Percentiles rank a stretch among this genome's conserved stretches.
Conservation (phyloP, 2,113 vertebrate species). For the Osmerus mordax region DNA sequence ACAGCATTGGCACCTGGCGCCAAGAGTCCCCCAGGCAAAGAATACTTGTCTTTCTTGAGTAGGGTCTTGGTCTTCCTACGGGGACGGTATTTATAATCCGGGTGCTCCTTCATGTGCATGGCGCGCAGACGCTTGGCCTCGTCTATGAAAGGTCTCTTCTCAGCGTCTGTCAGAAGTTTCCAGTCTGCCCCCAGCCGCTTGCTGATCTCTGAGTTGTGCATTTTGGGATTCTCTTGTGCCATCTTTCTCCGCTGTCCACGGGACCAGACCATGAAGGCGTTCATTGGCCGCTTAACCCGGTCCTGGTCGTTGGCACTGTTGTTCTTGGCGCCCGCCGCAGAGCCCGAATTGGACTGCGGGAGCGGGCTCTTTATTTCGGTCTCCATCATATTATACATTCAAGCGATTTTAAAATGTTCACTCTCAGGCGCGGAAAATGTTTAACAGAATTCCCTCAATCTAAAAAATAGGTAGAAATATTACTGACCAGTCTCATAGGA, state of each 20-base stretch:
- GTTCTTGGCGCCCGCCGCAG: constrained; percentile 67
- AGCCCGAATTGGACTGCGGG: constrained; percentile 78
- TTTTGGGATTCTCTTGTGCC: constrained; percentile 98
- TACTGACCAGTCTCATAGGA: constrained; percentile 50
- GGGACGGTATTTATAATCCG: constrained; percentile 99
- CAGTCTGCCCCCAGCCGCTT: constrained; percentile 96
- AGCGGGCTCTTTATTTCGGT: constrained; percentile 86
- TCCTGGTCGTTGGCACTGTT: constrained; percentile 82
- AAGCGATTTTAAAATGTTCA: constrained; percentile 47
- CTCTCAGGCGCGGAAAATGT: constrained; percentile 40
- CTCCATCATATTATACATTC: constrained; percentile 97
- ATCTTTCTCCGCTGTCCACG: constrained; percentile 94
- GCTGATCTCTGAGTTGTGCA: constrained; percentile 99
- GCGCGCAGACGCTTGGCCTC: constrained; percentile 95
- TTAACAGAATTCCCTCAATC: constrained; percentile 30
- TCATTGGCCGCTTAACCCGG: constrained; percentile 96
- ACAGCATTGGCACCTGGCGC: constrained; percentile 80
- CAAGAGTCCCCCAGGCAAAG: constrained; percentile 86
- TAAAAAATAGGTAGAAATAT: constrained; percentile 49
- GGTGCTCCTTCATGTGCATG: constrained; percentile 99
- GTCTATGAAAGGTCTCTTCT: constrained; percentile 97
- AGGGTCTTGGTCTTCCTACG: constrained; percentile 98
- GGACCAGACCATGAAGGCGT: constrained; percentile 99
- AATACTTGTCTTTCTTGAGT: constrained; percentile 98
- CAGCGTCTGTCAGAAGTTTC: constrained; percentile 95